Base-by-base conservation (phyloP, 2,888 invertebrate species). In the Aricia artaxerxes region DNA sequence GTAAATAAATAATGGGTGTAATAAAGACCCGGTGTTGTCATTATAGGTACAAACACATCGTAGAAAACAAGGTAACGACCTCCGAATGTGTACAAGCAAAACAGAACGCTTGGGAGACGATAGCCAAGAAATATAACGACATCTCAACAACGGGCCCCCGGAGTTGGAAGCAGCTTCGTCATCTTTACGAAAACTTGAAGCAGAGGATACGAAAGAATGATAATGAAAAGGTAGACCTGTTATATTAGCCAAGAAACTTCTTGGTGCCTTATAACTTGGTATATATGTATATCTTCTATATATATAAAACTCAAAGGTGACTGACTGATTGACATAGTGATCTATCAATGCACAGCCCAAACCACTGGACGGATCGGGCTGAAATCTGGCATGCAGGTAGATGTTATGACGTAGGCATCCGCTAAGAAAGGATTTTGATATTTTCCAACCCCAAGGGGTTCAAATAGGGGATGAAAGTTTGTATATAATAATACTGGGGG, bases 81-180 rank as follows among this genome's bases (percentile, higher is more conserved):
- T 24, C 69, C 35, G 69, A 69, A 69, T 69, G 69, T 69, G 69
- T 69, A 2, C 69, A 69, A 13, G 69, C 69, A 6, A 69, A 69
- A 69, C 35, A 69, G 31, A 69, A 69, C 16, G 69, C 69, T 13
- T 69, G 69, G 69, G 69, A 69, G 35, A 69, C 69, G 35, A 69
- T 69, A 69, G 35, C 69, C 35, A 69, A 69, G 11, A 69, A 69
- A 5, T 69, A 69, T 16, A 69, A 69, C 69, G 69, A 35, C 38
- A 69, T 69, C 4, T 69, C 69, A 11, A 35, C 69, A 35, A 69
- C 69, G 16, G 69, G 69, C 9, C 69, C 69, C 6, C 31, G 69
- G 16, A 69, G 35, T 24, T 69, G 35, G 69, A 69, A 69, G 35
- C 69, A 69, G 35, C 69, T 69, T 69, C 69, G 69, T 5, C 69